Base-by-base conservation (phyloP, 2,888 invertebrate genomes). In the Andricus quercusramuli region DNA sequence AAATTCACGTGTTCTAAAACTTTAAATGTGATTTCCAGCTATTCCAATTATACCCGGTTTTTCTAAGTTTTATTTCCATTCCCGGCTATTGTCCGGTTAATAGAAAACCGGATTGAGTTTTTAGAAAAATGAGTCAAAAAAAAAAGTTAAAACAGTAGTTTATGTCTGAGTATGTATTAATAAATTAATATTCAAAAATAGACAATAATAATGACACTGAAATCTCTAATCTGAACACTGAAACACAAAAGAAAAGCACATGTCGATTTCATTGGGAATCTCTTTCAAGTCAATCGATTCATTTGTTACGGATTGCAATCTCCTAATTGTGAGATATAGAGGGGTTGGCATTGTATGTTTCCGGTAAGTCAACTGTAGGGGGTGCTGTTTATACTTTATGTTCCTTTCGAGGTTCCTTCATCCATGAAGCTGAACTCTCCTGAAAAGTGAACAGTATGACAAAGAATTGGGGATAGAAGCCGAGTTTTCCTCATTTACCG, bases 281-380 rank as follows among this genome's bases (percentile, higher is more conserved):
- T 62, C 13, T 62, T 11, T 62, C 1, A 25, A 62, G 62, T 25
- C 62, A 13, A 25, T 62, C 62, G 62, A 25, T 56, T 25, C 62
- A 62, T 62, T 62, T 25, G 62, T 25, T 62, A 13, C 15, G 25
- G 5, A 62, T 25, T 62, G 62, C 25, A 62, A 9, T 3, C 25
- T 62, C 62, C 62, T 62, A 62, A 62, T 62, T 62, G 13, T 62
- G 62, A 25, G 25, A n/a, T 62, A n/a, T 62, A 62, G n/a, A 25
- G 62, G 25, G 62, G 62, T 62, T 25, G 62, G 62, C n/a, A 62
- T 62, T 62, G 62, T 25, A 25, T 25, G 62, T 5, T 62, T 62
- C 25, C 25, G 62, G 25, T 25, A 25, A 25, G 62, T 62, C 62
- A 62, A 62, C 62, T 6, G 29, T 22, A 25, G 22, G 15, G 25